A percentile compares a stretch with the other conserved stretches of the same genome.
Evolutionary conservation across 2,888 invertebrate genomes (phyloP).

Genomic region (Pachliopta kotzebuea): DNA sequence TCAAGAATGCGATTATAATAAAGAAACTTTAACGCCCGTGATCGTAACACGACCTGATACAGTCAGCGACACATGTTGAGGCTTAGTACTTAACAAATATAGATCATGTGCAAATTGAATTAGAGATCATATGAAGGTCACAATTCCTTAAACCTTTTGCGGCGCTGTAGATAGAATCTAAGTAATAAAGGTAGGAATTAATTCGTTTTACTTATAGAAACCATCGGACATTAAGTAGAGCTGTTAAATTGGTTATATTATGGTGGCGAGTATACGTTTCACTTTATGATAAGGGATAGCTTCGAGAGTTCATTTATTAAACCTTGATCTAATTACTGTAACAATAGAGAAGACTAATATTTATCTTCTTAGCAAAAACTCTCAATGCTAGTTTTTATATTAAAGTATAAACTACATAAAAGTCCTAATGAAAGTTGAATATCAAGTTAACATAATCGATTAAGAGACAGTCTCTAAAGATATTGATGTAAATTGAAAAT

Average conservation of each 20-base stretch:
- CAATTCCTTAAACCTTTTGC: neutral
- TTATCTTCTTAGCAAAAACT: too few relatives aligned
- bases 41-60: conserved; percentile 37
- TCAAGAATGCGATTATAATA: conserved; percentile 54
- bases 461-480: conserved; percentile 17
- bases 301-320: too few relatives aligned
- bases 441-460: conserved; percentile 17
- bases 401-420: neutral
- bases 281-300: too few relatives aligned
- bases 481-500: conserved; percentile 12
- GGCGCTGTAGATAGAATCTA: neutral
- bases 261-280: too few relatives aligned
- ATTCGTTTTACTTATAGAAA: conserved; percentile 6
- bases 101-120: conserved; percentile 28
- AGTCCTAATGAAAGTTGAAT: conserved; percentile 17
- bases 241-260: too few relatives aligned
- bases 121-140: neutral
- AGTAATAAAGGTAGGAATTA: conserved; percentile 6
- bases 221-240: too few relatives aligned
- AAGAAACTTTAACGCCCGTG: conserved; percentile 45
- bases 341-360: too few relatives aligned
- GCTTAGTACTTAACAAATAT: conserved; percentile 6
- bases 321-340: too few relatives aligned
- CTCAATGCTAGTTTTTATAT: neutral
- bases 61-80: conserved; percentile 38